Base-by-base conservation (phyloP, 2,888 invertebrate species). In the Ennomos erosarius region DNA sequence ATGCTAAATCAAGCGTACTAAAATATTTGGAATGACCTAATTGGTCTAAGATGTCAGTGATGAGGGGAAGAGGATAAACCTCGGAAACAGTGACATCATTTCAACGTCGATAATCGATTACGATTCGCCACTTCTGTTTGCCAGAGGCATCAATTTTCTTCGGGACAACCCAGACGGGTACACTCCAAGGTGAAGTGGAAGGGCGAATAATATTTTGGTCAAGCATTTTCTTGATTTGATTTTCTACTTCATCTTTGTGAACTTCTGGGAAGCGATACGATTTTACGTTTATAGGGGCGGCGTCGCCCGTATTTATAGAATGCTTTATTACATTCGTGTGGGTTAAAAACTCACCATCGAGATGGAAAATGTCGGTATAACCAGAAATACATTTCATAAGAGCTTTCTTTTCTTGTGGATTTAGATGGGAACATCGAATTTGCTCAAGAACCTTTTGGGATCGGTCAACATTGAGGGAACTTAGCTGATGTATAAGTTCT, bases 61-160 rank as follows among this genome's bases (percentile, higher is more conserved):
- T 64, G 4, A 64, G 52, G 9, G 61, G 62, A 9, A 75, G 33
- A 0, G 74, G 70, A 37, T 73, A 75, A 55, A 70, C 74, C 11
- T 70, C 77, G 49, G 55, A 78, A 2, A 60, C 67, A 54, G 69
- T 82, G 62, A 60, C 76, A 44, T 77, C 73, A 47, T 76, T 75
- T 8, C 70, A 51, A 26, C 50, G 50, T 10, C 73, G 38, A 35
- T 69, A 73, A 10, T 72, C 73, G 6, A 71, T 59, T 0, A 69
- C 73, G 63, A 74, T 67, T 5, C 74, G 40, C 10, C 26, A 82
- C 65, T 81, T 83, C 16, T 50, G 36, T 66, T 77, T 65, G 1
- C 78, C 78, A 11, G 49, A 50, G 5, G 40, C 42, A 42, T 47
- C 54, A 8, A 11, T 2, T 34, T 54, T 54, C 34, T 54, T 55